These are phyloP conservation scores for Blastomussa wellsi DNA, from an alignment of 92 coral and sea anemone species.

Conservation along the genomic window DNA sequence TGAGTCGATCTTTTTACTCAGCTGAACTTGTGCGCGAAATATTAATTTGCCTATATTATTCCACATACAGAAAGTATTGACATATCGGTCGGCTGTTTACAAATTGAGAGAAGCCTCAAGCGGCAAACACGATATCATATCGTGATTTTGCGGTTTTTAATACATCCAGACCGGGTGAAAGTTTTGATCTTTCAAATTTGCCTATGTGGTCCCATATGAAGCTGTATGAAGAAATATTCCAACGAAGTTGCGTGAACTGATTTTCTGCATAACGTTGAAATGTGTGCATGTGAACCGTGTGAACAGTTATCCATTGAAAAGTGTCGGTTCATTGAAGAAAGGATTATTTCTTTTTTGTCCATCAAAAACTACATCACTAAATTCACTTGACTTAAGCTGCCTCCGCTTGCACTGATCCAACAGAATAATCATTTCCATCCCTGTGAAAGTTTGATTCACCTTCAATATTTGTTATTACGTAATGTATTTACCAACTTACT, in stretches of 20 bases:
- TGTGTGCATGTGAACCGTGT: too few relatives aligned
- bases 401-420: neutral
- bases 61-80: neutral
- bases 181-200: neutral
- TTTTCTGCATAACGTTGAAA: too few relatives aligned
- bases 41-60: too few relatives aligned
- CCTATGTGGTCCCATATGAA: too few relatives aligned
- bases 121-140: neutral
- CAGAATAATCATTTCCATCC: neutral
- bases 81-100: neutral
- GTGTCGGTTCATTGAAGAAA: too few relatives aligned
- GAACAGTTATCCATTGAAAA: too few relatives aligned
- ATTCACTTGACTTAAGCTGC: neutral
- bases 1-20: neutral
- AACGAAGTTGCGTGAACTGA: too few relatives aligned
- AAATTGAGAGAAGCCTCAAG: neutral
- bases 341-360: too few relatives aligned
- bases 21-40: neutral
- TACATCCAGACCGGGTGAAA: neutral
- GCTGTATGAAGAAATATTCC: neutral
- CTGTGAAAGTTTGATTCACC: neutral
- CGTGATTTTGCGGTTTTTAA: neutral
- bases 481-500: slow-evolving; percentile 59
- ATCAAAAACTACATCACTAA: too few relatives aligned
- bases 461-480: slow-evolving; percentile 2